Evolutionary conservation across 2,797 vertebrate genomes (phyloP).

Genomic region (Clamator glandarius): DNA sequence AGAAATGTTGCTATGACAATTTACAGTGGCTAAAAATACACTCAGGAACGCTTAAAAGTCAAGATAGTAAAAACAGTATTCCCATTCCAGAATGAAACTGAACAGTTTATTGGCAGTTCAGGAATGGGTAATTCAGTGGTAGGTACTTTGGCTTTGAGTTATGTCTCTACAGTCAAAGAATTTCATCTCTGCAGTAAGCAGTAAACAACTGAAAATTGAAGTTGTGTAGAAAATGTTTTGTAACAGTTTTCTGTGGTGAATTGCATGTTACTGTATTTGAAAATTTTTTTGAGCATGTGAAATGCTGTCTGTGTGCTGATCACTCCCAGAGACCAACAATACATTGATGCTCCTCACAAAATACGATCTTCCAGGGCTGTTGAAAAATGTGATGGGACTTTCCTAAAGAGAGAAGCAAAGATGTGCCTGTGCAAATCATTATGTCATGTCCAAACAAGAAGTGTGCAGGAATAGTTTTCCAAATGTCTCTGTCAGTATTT

Average conservation of each 20-base stretch:
- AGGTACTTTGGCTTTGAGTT: not conserved
- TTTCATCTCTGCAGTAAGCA: not conserved
- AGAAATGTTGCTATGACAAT: slow-evolving; percentile 48
- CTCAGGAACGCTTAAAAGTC: not conserved
- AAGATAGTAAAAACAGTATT: not conserved
- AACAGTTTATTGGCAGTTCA: not conserved
- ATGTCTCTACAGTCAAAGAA: not conserved
- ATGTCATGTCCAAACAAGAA: not conserved
- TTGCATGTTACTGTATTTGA: not conserved
- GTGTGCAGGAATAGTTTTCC: not conserved
- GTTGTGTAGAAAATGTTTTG: not conserved
- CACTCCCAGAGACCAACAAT: not conserved
- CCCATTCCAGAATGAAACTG: not conserved
- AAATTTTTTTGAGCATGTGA: not conserved
- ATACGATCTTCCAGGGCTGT: not conserved
- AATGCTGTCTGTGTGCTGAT: not conserved
- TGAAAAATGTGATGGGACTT: not conserved
- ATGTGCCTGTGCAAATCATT: not conserved
- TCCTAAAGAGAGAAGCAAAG: not conserved
- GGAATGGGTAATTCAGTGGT: not conserved
- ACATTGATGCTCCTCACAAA: not conserved
- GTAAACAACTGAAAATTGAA: not conserved
- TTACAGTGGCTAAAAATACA: slow-evolving; percentile 38
- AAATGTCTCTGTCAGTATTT: not conserved
- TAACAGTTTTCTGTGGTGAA: not conserved